Evolutionary conservation across 1,140 invertebrate species (phyloP), one percentile per base, ranked within the genome.

Genomic region (Fopius arisanus): DNA sequence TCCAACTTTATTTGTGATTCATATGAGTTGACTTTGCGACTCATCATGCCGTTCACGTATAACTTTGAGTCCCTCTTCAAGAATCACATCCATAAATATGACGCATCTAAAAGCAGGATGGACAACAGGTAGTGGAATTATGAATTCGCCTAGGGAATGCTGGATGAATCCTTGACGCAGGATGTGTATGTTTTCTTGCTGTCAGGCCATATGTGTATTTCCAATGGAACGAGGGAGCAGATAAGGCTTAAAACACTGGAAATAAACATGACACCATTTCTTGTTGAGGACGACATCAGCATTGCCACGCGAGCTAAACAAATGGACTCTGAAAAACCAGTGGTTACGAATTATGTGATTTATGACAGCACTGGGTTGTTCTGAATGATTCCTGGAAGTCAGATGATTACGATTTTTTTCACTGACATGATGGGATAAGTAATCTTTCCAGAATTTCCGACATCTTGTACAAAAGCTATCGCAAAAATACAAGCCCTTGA

Each of bases 271-370:
- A 83, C 75, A 82, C 77, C 79, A 75, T 1, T 6, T 72, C 78
- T 81, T 80, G 80, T 81, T 79, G 73, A 79, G 48, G 7, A 31
- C 21, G 82, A 81, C 79, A 82, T 79, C 79, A 43, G 80, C 79
- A 80, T 77, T 72, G 78, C 77, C 77, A 74, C 37, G 66, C 28
- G 54, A 43, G 75, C 75, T 59, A 67, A 72, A 77, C 59, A 74
- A 79, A 78, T 78, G 76, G 59, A 75, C 40, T 79, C 71, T 54
- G 65, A 75, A 80, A 79, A 21, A 72, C 77, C 78, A 75, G 75
- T 75, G 76, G 77, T 82, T 81, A 83, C 79, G 82, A 84, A 82
- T 84, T 77, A 70, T 51, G 62, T 81, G 80, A 85, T 84, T 84
- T 83, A 83, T 83, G 67, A 14, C 29, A n/a, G n/a, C n/a, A n/a